These are phyloP conservation scores for Hybognathus amarus DNA, from an alignment of 2,797 vertebrate species.

Conservation along the genomic window DNA sequence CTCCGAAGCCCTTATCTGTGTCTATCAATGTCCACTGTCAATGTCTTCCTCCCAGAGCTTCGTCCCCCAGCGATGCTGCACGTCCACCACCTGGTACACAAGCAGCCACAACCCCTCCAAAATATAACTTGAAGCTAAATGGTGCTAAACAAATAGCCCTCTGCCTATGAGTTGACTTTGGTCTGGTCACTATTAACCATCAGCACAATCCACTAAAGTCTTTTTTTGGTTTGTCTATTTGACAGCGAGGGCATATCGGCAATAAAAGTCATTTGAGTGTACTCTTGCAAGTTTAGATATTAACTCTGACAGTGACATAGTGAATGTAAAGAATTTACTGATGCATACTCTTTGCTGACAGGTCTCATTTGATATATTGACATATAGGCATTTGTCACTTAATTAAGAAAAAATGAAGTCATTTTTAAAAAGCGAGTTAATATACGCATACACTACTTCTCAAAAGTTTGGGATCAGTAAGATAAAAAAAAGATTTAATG, in stretches of 20 bases:
- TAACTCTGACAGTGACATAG: conserved; percentile 44
- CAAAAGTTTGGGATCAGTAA: neutral
- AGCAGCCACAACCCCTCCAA: conserved; percentile 49
- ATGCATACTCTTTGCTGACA: conserved; percentile 22
- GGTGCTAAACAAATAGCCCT: conserved; percentile 59
- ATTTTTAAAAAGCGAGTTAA: conserved; percentile 4
- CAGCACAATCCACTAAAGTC: conserved; percentile 70
- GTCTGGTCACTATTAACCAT: conserved; percentile 74
- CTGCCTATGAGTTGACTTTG: conserved; percentile 69
- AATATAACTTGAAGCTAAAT: conserved; percentile 59
- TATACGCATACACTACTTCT: neutral
- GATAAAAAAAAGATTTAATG: too few relatives aligned
- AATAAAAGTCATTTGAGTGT: conserved; percentile 66
- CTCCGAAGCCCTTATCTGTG: conserved; percentile 73
- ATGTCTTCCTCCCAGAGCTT: conserved; percentile 71
- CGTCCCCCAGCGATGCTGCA: conserved; percentile 73
- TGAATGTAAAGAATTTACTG: conserved; percentile 25
- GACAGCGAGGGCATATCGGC: conserved; percentile 52
- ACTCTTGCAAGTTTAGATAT: conserved; percentile 64
- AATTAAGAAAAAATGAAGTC: conserved; percentile 32
- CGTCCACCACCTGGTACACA: conserved; percentile 79
- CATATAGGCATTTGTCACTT: conserved; percentile 4
- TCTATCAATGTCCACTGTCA: conserved; percentile 78
- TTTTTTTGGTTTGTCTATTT: conserved; percentile 46
- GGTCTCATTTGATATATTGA: conserved; percentile 24